Base-by-base conservation (phyloP, 30 jellyfish, hydroid and myxozoan genomes). In the Cassiopea xamachana region DNA sequence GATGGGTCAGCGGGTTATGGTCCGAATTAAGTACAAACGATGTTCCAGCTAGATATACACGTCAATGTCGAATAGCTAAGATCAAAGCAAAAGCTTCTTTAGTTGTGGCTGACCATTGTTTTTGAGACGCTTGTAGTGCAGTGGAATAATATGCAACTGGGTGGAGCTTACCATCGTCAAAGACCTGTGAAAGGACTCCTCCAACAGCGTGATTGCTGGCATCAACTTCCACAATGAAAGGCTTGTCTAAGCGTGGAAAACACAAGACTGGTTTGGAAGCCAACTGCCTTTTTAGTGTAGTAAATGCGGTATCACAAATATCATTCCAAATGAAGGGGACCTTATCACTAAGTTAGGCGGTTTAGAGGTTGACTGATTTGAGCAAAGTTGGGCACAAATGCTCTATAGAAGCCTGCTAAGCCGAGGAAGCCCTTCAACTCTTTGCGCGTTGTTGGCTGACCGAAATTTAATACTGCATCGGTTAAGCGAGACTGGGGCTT, bases 71-170 rank as follows among this genome's bases (percentile, higher is more conserved):
- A 55, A 74, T 60, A 19, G 93, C 89, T 2, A 50, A 59, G 9
- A 86, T 55, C 44, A 86, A 70, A 4, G 93, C 93, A 61, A 73
- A 86, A 8, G 93, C 73, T 58, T 74, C 89, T 27, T 86, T 86
- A n/a, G 70, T 73, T 9, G 81, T 74, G 17, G 93, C 82, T 13
- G 93, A 86, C 82, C 89, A 85, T 44, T 73, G 48, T n/a, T 60
- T 86, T 60, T 86, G 93, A 45, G 93, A 74, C 39, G 89, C 19
- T 59, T 74, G 68, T 75, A 86, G 67, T 39, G 87, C 81, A 14
- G 93, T 73, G 8, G 92, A 84, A 73, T 60, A 71, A 80, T 80
- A 80, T 39, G 87, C 93, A 48, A 75, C 77, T 46, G 93, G 89
- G 55, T 86, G 89, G 49, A 86, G 46, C 2, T 61, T 18, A 59